Conservation (phyloP, 64 coral and sea anemone species). For the Hydrozoanthus tunicans region DNA sequence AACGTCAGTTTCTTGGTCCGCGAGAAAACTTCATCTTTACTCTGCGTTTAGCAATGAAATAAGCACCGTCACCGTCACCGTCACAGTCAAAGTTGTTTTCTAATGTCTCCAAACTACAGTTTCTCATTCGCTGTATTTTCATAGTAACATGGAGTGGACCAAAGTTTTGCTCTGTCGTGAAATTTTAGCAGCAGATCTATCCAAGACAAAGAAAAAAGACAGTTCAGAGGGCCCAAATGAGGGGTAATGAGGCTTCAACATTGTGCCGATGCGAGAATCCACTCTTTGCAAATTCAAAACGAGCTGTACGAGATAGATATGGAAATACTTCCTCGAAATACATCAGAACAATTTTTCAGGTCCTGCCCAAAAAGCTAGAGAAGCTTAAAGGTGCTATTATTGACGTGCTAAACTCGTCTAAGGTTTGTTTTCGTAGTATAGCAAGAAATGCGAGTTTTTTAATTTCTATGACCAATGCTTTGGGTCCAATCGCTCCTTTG, state of each 20-base stretch:
- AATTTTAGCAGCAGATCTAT: neutral
- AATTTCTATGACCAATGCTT: slow-evolving; percentile 29
- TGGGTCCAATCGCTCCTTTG: slow-evolving; percentile 40
- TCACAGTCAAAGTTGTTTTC: neutral
- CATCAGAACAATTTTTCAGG: slow-evolving; percentile 22
- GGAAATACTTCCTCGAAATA: neutral
- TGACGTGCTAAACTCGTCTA: slow-evolving; percentile 16
- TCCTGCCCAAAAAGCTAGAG: neutral
- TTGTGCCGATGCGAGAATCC: neutral
- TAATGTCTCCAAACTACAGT: neutral
- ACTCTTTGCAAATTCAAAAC: neutral
- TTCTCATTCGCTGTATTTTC: neutral
- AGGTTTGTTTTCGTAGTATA: slow-evolving; percentile 4
- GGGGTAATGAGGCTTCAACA: neutral
- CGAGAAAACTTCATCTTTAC: neutral
- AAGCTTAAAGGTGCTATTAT: slow-evolving; percentile 36
- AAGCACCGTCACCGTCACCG: neutral
- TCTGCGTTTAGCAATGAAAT: neutral
- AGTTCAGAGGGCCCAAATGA: neutral
- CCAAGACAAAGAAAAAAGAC: neutral
- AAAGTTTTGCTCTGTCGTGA: neutral
- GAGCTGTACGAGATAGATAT: neutral
- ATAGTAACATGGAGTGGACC: neutral
- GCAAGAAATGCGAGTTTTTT: slow-evolving; percentile 44
- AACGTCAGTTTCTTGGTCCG: neutral